Percentiles rank a stretch among this genome's conserved stretches.
These are phyloP conservation scores for Synodontis membranacea DNA, from an alignment of 2,113 vertebrate species.

Conservation along the genomic window DNA sequence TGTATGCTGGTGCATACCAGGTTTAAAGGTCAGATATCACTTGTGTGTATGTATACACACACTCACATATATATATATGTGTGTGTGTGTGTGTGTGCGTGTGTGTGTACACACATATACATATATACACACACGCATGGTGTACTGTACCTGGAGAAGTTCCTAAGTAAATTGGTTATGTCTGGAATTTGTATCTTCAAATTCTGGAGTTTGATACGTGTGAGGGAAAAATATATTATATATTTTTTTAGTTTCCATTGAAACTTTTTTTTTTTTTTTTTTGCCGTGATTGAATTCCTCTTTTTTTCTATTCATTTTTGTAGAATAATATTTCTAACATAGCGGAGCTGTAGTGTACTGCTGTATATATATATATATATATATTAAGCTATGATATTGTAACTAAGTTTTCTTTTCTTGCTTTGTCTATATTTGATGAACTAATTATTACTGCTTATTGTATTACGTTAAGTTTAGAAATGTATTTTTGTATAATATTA, in stretches of 20 bases:
- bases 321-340: conserved; percentile 44
- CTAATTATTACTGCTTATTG: conserved; percentile 57
- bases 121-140: not conserved
- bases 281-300: conserved; percentile 57
- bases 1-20: not conserved
- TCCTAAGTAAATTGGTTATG: conserved; percentile 11
- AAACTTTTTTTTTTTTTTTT: conserved; percentile 60
- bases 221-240: not conserved
- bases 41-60: not conserved
- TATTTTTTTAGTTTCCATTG: conserved; percentile 64
- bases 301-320: conserved; percentile 37
- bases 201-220: too few relatives aligned
- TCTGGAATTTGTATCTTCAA: conserved; percentile 22
- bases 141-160: not conserved
- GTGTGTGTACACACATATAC: too few relatives aligned
- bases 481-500: conserved; percentile 64
- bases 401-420: conserved; percentile 1
- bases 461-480: conserved; percentile 19
- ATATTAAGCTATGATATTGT: not conserved
- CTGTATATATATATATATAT: conserved; percentile 9
- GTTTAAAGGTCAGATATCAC: not conserved
- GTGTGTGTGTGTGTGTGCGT: too few relatives aligned
- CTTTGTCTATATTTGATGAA: conserved; percentile 39
- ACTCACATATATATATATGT: too few relatives aligned
- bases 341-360: conserved; percentile 27